Evolutionary conservation across 2,797 vertebrate genomes (phyloP), one percentile per base, ranked within the genome.

Genomic region (Semaprochilodus insignis): DNA sequence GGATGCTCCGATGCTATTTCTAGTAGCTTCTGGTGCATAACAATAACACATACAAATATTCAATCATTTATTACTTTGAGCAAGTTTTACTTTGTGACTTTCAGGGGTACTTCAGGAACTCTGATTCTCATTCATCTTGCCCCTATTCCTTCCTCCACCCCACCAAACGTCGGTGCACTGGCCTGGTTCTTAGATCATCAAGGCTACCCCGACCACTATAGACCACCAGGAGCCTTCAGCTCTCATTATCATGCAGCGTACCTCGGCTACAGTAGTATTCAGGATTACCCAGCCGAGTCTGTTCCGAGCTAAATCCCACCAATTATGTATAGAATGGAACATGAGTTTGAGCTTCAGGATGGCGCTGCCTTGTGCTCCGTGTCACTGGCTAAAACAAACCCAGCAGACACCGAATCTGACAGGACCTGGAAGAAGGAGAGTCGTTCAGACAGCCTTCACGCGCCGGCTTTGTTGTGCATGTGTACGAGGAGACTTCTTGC

Each of bases 401-500:
- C 8, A 4, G 36, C 40, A 44, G 48, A 74, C 25, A 34, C 52
- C 36, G 16, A 27, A 69, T 7, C 19, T 21, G 34, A 52, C 6
- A 23, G 71, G 52, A 23, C 4, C 36, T 19, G 62, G 19, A 62
- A 8, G 21, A 21, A 25, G 31, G 19, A 72, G 5, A 25, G 16
- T 13, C 15, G 6, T 63, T 76, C 63, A 59, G 65, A 57, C 36
- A 54, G 48, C 62, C 31, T 54, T 77, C 27, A 54, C 44, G 51
- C 6, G 4, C 54, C 27, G 16, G 72, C 65, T 76, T 40, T 60
- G n/a, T 52, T 70, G 67, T 57, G 19, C 66, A 25, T 59, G 52
- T 80, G 19, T 44, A 80, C 31, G 13, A 77, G 69, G 15, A 66
- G 74, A 65, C 63, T 44, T 66, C 65, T 51, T 15, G 1, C 65